phyloP scores from a whole-genome alignment of 1,140 invertebrate species.

The Eumeta japonica region DNA sequence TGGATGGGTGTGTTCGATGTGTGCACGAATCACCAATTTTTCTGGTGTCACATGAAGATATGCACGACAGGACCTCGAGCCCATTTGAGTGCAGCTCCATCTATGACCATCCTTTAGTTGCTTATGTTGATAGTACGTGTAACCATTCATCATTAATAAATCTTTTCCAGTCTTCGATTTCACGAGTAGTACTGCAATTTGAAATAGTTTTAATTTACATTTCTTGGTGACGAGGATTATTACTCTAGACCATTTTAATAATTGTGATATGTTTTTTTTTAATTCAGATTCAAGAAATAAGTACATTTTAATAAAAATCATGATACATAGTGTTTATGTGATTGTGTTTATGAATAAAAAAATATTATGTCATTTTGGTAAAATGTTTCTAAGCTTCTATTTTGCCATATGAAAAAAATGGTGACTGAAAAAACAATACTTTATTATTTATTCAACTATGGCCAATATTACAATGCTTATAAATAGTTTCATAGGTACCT shows the following conservation, averaged over 20 bases:
- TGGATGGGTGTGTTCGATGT: slow-evolving; percentile 40
- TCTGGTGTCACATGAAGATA: slow-evolving; percentile 43
- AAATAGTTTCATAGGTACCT: too few relatives aligned
- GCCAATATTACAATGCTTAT: too few relatives aligned
- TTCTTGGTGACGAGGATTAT: too few relatives aligned
- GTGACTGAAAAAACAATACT: too few relatives aligned
- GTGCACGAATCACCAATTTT: slow-evolving; percentile 37
- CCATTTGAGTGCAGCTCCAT: slow-evolving; percentile 52
- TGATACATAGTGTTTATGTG: too few relatives aligned
- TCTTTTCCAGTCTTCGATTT: slow-evolving; percentile 41
- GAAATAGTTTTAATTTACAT: not conserved
- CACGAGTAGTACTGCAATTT: slow-evolving; percentile 39
- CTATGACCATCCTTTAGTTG: slow-evolving; percentile 33
- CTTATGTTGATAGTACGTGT: slow-evolving; percentile 48
- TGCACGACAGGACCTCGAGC: slow-evolving; percentile 40
- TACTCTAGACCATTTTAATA: not conserved
- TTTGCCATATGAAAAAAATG: too few relatives aligned
- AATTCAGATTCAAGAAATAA: not conserved
- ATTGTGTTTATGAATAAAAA: too few relatives aligned
- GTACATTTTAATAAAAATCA: too few relatives aligned
- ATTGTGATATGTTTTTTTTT: not conserved
- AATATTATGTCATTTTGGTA: too few relatives aligned
- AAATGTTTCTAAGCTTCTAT: too few relatives aligned
- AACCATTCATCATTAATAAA: slow-evolving; percentile 42
- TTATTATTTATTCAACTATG: too few relatives aligned